A percentile compares a stretch with the other conserved stretches of the same genome.
Conservation (phyloP, 92 coral and sea anemone species). For the Phenganax subtilis region DNA sequence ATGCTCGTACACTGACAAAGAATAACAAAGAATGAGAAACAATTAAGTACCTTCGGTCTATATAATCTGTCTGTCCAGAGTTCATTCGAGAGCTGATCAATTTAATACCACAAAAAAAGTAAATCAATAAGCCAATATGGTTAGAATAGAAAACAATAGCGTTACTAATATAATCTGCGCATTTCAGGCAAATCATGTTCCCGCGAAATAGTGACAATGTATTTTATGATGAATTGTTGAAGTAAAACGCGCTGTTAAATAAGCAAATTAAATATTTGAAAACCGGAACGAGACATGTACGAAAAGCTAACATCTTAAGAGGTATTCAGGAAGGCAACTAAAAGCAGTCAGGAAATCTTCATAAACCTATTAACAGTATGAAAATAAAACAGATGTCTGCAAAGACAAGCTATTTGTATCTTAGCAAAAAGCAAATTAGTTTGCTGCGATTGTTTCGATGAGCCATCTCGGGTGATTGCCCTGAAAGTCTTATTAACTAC, state of each 20-base stretch:
- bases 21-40: background rate
- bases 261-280: conserved; percentile 17
- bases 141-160: background rate
- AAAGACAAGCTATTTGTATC: background rate
- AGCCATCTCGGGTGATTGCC: background rate
- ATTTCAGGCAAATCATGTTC: background rate
- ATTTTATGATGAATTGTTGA: background rate
- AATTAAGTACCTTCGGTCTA: background rate
- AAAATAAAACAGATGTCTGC: conserved; percentile 13
- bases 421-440: background rate
- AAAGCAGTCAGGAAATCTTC: background rate
- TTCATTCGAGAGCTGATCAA: too few species aligned
- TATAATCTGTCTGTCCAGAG: background rate
- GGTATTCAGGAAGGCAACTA: background rate
- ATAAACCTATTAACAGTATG: conserved; percentile 1
- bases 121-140: background rate
- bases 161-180: background rate
- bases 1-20: background rate
- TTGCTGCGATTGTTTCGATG: too few species aligned
- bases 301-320: background rate
- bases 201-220: background rate
- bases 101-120: too few species aligned
- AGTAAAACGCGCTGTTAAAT: background rate
- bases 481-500: background rate
- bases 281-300: background rate